Evolutionary conservation across 2,113 vertebrate species (phyloP).

Genomic region (Fulmarus glacialis): DNA sequence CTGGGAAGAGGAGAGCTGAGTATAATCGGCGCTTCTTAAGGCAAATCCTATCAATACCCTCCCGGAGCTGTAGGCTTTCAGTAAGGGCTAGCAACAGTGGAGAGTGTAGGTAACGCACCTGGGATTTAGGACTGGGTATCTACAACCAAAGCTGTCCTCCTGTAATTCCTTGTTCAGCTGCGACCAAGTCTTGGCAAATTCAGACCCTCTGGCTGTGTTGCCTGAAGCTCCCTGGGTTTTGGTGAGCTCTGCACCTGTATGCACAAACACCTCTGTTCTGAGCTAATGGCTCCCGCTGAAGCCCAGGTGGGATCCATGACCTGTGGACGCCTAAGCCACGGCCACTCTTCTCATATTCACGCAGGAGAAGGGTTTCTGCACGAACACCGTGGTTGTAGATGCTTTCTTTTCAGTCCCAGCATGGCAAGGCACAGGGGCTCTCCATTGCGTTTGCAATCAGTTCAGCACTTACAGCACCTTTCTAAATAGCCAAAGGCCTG

Average conservation of each 20-base stretch:
- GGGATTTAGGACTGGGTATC: neutral
- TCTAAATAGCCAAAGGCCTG: neutral
- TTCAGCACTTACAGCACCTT: neutral
- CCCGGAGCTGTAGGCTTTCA: neutral
- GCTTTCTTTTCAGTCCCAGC: neutral
- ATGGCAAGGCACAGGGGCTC: neutral
- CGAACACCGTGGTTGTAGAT: neutral
- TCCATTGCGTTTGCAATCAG: neutral
- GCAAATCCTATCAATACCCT: neutral
- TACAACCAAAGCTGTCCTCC: neutral
- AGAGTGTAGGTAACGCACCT: neutral
- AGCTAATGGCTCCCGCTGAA: neutral
- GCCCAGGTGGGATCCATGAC: neutral
- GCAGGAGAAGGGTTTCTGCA: neutral
- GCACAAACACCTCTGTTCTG: neutral
- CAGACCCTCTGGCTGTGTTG: neutral
- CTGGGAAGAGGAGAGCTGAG: neutral
- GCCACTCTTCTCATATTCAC: fast-evolving
- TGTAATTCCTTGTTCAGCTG: neutral
- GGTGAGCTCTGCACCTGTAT: neutral
- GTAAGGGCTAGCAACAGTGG: neutral
- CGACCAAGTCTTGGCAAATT: neutral
- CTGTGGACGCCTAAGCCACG: neutral
- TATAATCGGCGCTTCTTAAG: neutral
- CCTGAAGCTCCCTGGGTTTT: neutral